A percentile compares a stretch with the other conserved stretches of the same genome.
Conservation (phyloP, 2,888 invertebrate species). For the Chloroclystis v-ata region DNA sequence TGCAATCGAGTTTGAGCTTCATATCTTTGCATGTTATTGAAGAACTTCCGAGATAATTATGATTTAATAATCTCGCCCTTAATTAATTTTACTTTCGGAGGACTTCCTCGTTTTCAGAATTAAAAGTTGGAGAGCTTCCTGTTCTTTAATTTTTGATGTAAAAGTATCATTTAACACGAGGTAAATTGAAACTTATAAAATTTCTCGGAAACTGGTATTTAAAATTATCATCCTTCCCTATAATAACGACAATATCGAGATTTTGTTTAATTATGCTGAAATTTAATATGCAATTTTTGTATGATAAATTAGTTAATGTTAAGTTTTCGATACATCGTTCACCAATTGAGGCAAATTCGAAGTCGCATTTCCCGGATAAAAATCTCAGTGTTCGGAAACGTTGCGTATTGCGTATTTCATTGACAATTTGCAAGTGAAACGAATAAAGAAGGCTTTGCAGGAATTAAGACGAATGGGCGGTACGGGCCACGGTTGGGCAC, state of each 20-base stretch:
- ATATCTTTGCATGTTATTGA: slow-evolving; percentile 20
- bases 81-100: slow-evolving; percentile 13
- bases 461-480: slow-evolving; percentile 31
- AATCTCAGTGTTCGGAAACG: not conserved
- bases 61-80: slow-evolving; percentile 16
- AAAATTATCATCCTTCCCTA: no score
- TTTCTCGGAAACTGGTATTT: no score
- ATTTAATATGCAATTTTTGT: no score
- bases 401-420: slow-evolving; percentile 23
- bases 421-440: slow-evolving; percentile 25
- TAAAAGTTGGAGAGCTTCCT: not conserved
- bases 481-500: slow-evolving; percentile 8
- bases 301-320: no score
- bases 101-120: slow-evolving; percentile 6
- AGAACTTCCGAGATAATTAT: slow-evolving; percentile 16
- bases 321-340: no score
- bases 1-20: slow-evolving; percentile 16
- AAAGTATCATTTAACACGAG: not conserved
- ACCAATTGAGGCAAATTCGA: not conserved
- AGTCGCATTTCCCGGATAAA: not conserved
- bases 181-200: no score
- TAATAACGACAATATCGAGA: no score
- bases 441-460: slow-evolving; percentile 26
- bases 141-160: not conserved
- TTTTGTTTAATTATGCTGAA: no score